Conservation (phyloP, 2,888 invertebrate genomes). For the Platycnemis pennipes region DNA sequence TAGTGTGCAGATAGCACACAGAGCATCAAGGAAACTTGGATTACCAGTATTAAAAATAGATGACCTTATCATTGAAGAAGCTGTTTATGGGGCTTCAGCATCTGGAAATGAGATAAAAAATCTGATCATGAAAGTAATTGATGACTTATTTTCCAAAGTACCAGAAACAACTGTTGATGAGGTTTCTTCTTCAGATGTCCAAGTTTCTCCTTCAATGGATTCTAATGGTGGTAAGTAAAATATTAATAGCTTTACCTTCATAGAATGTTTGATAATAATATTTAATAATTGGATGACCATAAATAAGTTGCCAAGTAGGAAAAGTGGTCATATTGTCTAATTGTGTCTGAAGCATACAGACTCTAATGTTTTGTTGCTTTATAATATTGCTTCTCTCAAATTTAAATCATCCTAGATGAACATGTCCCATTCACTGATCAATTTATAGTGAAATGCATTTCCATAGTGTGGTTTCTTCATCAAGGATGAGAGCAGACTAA, state of each 20-base stretch:
- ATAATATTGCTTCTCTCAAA: too few relatives aligned
- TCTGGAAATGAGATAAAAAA: neutral
- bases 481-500: too few relatives aligned
- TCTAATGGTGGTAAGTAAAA: neutral
- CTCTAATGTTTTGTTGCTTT: too few relatives aligned
- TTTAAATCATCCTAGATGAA: too few relatives aligned
- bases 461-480: too few relatives aligned
- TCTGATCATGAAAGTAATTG: neutral
- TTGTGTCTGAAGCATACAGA: too few relatives aligned
- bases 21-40: neutral
- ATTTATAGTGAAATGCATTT: too few relatives aligned
- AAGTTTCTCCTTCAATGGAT: neutral
- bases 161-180: neutral
- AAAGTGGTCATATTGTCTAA: too few relatives aligned
- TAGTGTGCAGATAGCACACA: slow-evolving; percentile 28
- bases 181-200: neutral
- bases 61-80: neutral
- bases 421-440: too few relatives aligned
- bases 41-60: slow-evolving; percentile 10
- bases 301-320: too few relatives aligned
- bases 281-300: neutral
- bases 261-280: neutral
- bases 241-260: neutral
- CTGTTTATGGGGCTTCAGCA: neutral
- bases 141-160: neutral